phyloP scores from a whole-genome alignment of 2,797 vertebrate genomes.

The Hypotaenidia okinawae region DNA sequence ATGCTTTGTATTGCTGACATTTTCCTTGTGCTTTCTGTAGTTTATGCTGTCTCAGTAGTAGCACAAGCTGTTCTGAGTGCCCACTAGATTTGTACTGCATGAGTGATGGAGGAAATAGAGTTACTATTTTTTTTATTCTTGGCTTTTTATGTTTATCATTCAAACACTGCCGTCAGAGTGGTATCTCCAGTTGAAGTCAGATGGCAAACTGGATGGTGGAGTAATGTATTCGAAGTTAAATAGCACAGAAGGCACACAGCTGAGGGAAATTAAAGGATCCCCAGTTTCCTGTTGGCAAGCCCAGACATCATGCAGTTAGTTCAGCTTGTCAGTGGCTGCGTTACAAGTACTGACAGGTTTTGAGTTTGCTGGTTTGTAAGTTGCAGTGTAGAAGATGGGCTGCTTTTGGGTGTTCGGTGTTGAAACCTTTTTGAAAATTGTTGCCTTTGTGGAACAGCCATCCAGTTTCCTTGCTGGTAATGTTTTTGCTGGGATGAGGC shows the following conservation, averaged over 20 bases:
- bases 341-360: neutral
- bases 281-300: constrained; percentile 4
- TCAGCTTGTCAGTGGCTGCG: neutral
- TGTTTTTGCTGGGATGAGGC: neutral
- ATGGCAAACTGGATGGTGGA: neutral
- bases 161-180: neutral
- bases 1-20: neutral
- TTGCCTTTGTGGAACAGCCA: neutral
- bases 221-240: constrained; percentile 15
- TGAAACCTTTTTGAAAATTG: neutral
- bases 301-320: neutral
- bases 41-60: neutral
- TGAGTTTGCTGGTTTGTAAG: neutral
- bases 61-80: neutral
- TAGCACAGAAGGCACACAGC: neutral
- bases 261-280: neutral
- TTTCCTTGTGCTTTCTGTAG: neutral
- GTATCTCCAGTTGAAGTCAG: neutral
- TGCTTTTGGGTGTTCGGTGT: neutral
- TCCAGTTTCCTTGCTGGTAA: neutral
- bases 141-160: neutral
- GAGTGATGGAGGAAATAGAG: neutral
- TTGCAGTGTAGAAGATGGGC: neutral
- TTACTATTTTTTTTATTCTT: neutral
- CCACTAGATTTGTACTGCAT: neutral